These are phyloP conservation scores for Pseudoatta argentina DNA, from an alignment of 1,140 invertebrate species.

Conservation along the genomic window DNA sequence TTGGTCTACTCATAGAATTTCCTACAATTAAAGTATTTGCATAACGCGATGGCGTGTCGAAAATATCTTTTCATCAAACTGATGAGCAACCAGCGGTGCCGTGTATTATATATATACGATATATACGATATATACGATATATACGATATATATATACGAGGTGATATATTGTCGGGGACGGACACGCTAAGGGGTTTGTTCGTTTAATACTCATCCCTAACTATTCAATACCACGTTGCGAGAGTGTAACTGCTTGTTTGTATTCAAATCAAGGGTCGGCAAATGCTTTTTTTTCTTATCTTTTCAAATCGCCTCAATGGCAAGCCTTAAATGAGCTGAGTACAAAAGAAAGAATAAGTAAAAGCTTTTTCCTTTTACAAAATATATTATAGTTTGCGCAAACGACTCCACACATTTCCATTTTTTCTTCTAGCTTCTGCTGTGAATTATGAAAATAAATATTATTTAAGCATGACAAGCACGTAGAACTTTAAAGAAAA, in stretches of 20 bases:
- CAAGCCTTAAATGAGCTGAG: not conserved
- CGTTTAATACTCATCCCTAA: constrained; percentile 69
- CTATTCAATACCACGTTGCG: constrained; percentile 14
- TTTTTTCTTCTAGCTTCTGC: not conserved
- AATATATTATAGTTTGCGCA: not conserved
- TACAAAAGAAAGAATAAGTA: not conserved
- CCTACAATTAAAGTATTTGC: constrained; percentile 63
- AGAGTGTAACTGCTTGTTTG: constrained; percentile 31
- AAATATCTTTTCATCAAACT: constrained; percentile 84
- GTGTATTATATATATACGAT: constrained; percentile 47
- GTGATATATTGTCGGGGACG: constrained; percentile 52
- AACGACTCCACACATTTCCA: not conserved
- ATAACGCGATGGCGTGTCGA: constrained; percentile 77
- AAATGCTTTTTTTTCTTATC: constrained; percentile 25
- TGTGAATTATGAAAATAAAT: not conserved
- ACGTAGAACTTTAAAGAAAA: not conserved
- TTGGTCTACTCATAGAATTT: constrained; percentile 45
- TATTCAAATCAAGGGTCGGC: constrained; percentile 26
- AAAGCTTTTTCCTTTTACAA: not conserved
- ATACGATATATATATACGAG: constrained; percentile 52
- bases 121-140: no score
- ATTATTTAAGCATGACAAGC: not conserved
- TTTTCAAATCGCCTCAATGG: constrained; percentile 1
- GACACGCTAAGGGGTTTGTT: constrained; percentile 63
- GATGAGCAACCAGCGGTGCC: constrained; percentile 76